Evolutionary conservation across 2,797 vertebrate genomes (phyloP), one percentile per base, ranked within the genome.

Genomic region (Taeniopygia guttata): DNA sequence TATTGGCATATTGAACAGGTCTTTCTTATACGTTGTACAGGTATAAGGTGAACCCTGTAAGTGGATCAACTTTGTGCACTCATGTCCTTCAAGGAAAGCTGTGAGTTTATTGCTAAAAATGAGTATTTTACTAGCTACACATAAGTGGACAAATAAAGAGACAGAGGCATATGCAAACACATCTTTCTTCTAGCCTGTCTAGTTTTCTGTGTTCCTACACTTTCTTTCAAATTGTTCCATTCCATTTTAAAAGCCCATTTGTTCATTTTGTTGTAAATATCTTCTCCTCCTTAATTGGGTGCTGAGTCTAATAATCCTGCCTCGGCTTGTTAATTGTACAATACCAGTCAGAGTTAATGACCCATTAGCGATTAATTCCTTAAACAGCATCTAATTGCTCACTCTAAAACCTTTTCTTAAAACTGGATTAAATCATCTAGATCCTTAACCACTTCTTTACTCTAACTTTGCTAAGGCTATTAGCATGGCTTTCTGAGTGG

Each of bases 381-480:
- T 97, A 98, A 97, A 96, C 94, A 94, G 88, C 92, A 95, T 97
- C 96, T 97, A 97, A 97, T 97, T 98, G 96, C 97, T 97, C 96
- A 62, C 94, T 97, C 95, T 96, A 97, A 97, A 97, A 94, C 73
- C 94, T 91, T 96, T 97, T 97, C 90, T 83, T 94, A 95, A 97
- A 98, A 98, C 95, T 96, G 97, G 97, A 97, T 98, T 97, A 97
- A 98, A 97, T 98, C 96, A 93, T 97, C 91, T 97, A 97, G 97
- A 97, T 97, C 96, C 96, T 97, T 96, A 98, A 97, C 96, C 95
- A 84, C 88, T 87, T 93, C 96, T 95, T 96, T 91, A 67, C 95
- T 97, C 81, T 46, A 93, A 96, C 95, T 95, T 96, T 51, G 87
- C 84, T 96, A 96, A 97, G 88, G 91, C 89, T 96, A 78, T 97